Evolutionary conservation across 2,888 invertebrate species (phyloP).

Genomic region (Morinoia aosen): DNA sequence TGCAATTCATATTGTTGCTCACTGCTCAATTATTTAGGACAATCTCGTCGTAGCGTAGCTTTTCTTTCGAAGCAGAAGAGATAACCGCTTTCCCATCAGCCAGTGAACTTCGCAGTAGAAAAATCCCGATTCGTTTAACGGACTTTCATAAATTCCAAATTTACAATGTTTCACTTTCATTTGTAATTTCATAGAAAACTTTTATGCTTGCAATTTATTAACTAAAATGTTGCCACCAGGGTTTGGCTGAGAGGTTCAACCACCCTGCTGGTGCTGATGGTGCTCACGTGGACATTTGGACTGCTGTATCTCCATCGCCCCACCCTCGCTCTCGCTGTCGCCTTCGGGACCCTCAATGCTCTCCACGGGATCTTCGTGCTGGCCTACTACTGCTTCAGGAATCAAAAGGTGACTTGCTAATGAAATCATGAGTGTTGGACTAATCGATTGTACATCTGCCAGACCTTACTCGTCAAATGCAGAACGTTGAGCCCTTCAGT

Average conservation of each 20-base stretch:
- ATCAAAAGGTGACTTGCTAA: constrained; percentile 64
- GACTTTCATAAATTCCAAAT: not conserved
- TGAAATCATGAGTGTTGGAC: not conserved
- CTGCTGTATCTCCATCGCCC: constrained; percentile 66
- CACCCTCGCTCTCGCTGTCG: constrained; percentile 65
- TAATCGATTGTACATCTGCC: not conserved
- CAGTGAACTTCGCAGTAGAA: not conserved
- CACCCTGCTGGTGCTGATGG: constrained; percentile 65
- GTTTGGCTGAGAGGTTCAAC: constrained; percentile 66
- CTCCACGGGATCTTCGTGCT: constrained; percentile 67
- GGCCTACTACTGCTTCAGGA: constrained; percentile 67
- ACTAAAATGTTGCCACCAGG: constrained; percentile 39
- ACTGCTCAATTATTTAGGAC: too few species aligned
- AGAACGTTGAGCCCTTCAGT: not conserved
- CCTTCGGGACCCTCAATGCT: constrained; percentile 67
- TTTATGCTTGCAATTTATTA: not conserved
- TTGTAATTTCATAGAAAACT: not conserved
- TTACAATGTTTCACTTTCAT: not conserved
- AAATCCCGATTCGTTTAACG: not conserved
- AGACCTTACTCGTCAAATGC: not conserved
- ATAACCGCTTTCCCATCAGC: not conserved
- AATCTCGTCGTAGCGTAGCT: too few species aligned
- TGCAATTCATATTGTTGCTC: too few species aligned
- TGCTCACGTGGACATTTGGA: constrained; percentile 67
- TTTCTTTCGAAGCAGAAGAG: not conserved